Evolutionary conservation across 2,113 vertebrate genomes (phyloP).

Genomic region (Cephalopterus ornatus): DNA sequence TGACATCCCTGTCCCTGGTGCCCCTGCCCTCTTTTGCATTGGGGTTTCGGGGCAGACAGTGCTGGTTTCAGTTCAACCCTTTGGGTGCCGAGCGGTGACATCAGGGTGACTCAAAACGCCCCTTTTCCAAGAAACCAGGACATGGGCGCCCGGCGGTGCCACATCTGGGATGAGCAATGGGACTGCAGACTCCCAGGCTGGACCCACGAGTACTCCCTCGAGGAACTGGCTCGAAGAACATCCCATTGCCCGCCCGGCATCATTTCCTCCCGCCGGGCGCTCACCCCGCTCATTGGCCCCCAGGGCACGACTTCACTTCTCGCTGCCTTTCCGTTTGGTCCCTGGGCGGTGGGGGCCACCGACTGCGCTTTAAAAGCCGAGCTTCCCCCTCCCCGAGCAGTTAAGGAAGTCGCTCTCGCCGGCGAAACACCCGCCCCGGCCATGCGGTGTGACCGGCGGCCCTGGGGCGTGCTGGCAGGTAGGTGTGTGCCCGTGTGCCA

Average conservation of each 20-base stretch:
- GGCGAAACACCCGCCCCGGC: slow-evolving; percentile 10
- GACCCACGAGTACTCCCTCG: slow-evolving; percentile 7
- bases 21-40: neutral
- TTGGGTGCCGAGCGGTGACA: rapidly evolving
- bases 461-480: slow-evolving; percentile 46
- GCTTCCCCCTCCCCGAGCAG: slow-evolving; percentile 40
- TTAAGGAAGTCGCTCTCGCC: slow-evolving; percentile 32
- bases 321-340: neutral
- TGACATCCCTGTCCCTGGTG: rapidly evolving
- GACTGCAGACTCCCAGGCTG: rapidly evolving
- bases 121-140: neutral
- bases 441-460: slow-evolving; percentile 43
- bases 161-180: rapidly evolving
- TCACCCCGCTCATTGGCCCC: neutral
- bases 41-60: neutral
- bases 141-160: rapidly evolving
- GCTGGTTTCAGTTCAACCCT: neutral
- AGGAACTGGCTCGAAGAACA: slow-evolving; percentile 57
- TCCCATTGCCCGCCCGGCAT: neutral
- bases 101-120: rapidly evolving
- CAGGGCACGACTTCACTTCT: neutral
- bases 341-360: neutral
- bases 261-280: neutral
- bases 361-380: slow-evolving; percentile 14
- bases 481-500: neutral